phyloP scores from a whole-genome alignment of 2,113 vertebrate genomes.

The Oncorhynchus keta region DNA sequence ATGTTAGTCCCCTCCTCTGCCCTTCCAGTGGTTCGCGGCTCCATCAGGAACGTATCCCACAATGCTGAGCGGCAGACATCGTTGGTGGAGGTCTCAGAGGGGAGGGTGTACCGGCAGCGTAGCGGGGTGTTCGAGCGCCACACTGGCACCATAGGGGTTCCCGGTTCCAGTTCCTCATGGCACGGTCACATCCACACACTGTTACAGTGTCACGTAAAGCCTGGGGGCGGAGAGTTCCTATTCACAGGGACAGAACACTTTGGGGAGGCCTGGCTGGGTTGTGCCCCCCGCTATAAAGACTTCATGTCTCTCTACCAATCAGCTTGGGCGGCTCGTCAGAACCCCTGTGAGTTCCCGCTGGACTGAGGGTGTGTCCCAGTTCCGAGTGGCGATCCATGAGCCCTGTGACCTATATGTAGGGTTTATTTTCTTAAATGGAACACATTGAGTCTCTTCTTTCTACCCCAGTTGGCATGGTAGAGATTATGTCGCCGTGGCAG shows the following conservation, averaged over 20 bases:
- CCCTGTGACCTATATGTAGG: too few species aligned
- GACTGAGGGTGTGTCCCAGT: slow-evolving; percentile 54
- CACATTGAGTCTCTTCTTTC: too few species aligned
- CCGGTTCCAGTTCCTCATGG: slow-evolving; percentile 47
- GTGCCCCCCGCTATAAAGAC: slow-evolving; percentile 80
- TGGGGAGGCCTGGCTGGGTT: slow-evolving; percentile 84
- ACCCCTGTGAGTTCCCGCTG: slow-evolving; percentile 78
- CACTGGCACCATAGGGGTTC: background rate
- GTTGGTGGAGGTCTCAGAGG: slow-evolving; percentile 60
- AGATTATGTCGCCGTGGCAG: too few species aligned
- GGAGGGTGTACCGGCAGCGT: slow-evolving; percentile 76
- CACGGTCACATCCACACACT: slow-evolving; percentile 68
- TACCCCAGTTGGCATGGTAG: too few species aligned
- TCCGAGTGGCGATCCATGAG: too few species aligned
- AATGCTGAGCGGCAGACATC: slow-evolving; percentile 64
- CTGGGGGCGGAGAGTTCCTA: slow-evolving; percentile 80
- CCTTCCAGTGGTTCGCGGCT: slow-evolving; percentile 76
- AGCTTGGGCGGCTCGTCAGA: slow-evolving; percentile 66
- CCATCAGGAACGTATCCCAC: slow-evolving; percentile 72
- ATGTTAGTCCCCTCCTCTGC: background rate
- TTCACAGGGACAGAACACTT: slow-evolving; percentile 83
- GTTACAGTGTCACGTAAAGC: slow-evolving; percentile 73
- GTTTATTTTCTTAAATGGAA: too few species aligned
- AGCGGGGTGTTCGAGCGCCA: slow-evolving; percentile 70
- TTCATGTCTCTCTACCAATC: slow-evolving; percentile 71